Conservation (phyloP, 2,888 invertebrate species). For the Deilephila porcellus region DNA sequence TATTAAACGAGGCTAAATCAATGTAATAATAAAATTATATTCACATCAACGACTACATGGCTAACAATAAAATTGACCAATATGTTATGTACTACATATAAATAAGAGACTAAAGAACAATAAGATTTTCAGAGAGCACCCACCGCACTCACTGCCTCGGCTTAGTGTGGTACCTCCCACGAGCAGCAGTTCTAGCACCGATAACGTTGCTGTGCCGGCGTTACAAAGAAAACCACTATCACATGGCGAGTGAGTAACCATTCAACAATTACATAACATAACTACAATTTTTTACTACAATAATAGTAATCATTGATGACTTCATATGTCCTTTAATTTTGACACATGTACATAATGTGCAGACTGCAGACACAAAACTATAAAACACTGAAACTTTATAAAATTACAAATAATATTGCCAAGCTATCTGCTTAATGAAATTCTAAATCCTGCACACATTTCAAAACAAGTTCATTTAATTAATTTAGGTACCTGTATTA, state of each 20-base stretch:
- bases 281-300: too few species aligned
- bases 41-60: too few species aligned
- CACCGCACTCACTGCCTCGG: constrained; percentile 68
- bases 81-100: not conserved
- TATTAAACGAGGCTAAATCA: too few species aligned
- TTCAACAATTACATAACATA: too few species aligned
- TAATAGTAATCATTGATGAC: too few species aligned
- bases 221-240: constrained; percentile 56
- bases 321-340: not conserved
- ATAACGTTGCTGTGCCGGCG: constrained; percentile 52
- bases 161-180: constrained; percentile 73
- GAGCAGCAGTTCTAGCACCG: constrained; percentile 69
- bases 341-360: not conserved
- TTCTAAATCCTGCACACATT: constrained; percentile 32
- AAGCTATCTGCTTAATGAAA: constrained; percentile 19
- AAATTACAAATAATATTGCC: not conserved
- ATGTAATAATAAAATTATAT: too few species aligned
- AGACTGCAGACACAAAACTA: not conserved
- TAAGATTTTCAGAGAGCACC: constrained; percentile 65
- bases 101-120: constrained; percentile 13
- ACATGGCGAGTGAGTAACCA: constrained; percentile 74
- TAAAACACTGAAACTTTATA: not conserved
- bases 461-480: constrained; percentile 28
- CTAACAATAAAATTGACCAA: too few species aligned
- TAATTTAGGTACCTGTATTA: constrained; percentile 1